Base-by-base conservation (phyloP, 2,113 vertebrate species). In the Guaruba guarouba region DNA sequence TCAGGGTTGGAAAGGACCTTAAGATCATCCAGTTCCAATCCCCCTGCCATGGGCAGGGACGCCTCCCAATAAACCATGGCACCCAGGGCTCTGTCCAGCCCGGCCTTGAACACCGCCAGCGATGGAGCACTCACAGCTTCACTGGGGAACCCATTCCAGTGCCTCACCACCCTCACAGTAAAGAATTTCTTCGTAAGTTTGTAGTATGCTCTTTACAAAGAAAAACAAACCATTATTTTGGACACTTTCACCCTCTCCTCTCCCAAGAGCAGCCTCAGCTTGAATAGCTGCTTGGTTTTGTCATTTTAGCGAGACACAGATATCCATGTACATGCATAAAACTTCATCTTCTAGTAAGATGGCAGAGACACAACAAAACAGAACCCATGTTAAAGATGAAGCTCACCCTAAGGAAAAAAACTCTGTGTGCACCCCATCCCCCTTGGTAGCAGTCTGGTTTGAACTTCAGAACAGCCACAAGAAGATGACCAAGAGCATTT, bases 351-450 rank as follows among this genome's bases (percentile, higher is more conserved):
- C 8, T 43, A 35, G 28, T 3, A 2, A 19, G 57, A 52, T 5
- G 43, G 52, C 33, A 86, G 20, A 63, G 8, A 46, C 35, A 57
- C 4, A 2, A 43, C 14, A 54, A 66, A 73, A 43, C 6, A 61
- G 48, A 62, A 18, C 17, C 16, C 39, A 33, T 0, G 7, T 15
- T 43, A 37, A 67, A 0, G 0, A 68, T 9, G 23, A 54, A 20
- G 29, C 37, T 48, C 20, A n/a, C 11, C 8, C 29, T 5, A 17
- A 75, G n/a, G 28, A 15, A 39, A 39, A 79, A 54, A 10, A 57
- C 31, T 67, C 71, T 67, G 39, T 11, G 43, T 69, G 68, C 68
- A 41, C 13, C n/a, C 28, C 14, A 1, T 1, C 7, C 23, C 17
- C 41, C 31, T 15, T 1, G 4, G n/a, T 2, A 33, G 73, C 35